Conservation (phyloP, 2,888 invertebrate genomes). For the Lepas anatifera region DNA sequence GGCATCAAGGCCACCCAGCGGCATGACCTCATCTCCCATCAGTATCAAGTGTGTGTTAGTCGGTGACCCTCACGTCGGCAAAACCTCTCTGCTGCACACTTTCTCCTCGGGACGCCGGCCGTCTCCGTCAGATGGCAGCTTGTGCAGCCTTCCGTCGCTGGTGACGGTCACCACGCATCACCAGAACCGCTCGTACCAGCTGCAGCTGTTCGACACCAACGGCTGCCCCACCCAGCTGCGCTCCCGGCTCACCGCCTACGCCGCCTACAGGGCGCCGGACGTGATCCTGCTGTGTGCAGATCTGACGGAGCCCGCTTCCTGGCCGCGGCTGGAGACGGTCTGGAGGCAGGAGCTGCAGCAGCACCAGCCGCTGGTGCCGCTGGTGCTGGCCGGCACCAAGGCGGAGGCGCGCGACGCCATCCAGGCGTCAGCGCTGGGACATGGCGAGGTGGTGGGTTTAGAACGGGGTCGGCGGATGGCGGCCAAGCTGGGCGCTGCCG, state of each 20-base stretch:
- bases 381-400: background rate
- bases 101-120: background rate
- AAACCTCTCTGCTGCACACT: background rate
- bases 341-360: background rate
- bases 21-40: background rate
- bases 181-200: background rate
- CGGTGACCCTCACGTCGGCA: background rate
- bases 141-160: background rate
- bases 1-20: background rate
- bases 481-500: background rate
- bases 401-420: conserved; percentile 5
- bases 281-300: background rate
- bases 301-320: background rate
- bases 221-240: background rate
- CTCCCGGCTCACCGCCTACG: background rate
- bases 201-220: background rate
- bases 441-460: background rate
- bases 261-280: background rate
- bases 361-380: background rate
- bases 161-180: background rate
- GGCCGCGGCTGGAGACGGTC: background rate
- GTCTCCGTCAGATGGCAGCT: background rate
- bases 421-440: background rate
- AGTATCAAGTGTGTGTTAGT: background rate
- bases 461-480: background rate